A percentile compares a stretch with the other conserved stretches of the same genome.
Evolutionary conservation across 2,113 vertebrate genomes (phyloP).

Genomic region (Epinephelus fuscoguttatus): DNA sequence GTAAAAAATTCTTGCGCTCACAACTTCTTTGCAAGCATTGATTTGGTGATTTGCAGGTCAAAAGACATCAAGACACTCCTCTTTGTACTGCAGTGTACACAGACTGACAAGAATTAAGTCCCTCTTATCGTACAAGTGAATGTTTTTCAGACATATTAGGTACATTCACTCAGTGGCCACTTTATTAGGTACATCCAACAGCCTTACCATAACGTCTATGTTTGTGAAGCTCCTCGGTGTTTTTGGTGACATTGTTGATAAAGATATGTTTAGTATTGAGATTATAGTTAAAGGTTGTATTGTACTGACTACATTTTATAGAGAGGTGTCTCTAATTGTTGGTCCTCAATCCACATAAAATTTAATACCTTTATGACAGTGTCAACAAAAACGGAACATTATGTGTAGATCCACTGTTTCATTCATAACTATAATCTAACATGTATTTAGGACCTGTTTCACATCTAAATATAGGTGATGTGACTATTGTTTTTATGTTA

Average conservation of each 20-base stretch:
- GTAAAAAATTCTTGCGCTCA: slow-evolving; percentile 77
- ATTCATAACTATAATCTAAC: neutral
- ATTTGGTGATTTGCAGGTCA: neutral
- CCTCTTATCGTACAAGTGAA: neutral
- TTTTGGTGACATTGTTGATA: neutral
- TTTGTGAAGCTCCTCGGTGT: neutral
- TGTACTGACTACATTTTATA: neutral
- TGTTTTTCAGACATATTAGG: neutral
- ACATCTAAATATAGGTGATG: neutral
- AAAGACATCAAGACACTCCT: neutral
- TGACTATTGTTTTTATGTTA: neutral
- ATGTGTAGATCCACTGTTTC: neutral
- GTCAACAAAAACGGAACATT: too few species aligned
- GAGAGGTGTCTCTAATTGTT: neutral
- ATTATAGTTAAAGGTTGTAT: too few species aligned
- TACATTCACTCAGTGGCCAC: neutral
- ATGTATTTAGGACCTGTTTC: neutral
- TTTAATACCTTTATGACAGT: too few species aligned
- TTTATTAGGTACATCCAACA: neutral
- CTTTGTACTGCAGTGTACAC: too few species aligned
- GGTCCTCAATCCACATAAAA: too few species aligned
- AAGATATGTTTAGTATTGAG: too few species aligned
- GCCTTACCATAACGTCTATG: neutral
- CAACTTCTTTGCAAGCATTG: neutral
- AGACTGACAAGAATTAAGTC: too few species aligned